phyloP scores from a whole-genome alignment of 2,888 invertebrate species.

The Himalopsyche japonica region DNA sequence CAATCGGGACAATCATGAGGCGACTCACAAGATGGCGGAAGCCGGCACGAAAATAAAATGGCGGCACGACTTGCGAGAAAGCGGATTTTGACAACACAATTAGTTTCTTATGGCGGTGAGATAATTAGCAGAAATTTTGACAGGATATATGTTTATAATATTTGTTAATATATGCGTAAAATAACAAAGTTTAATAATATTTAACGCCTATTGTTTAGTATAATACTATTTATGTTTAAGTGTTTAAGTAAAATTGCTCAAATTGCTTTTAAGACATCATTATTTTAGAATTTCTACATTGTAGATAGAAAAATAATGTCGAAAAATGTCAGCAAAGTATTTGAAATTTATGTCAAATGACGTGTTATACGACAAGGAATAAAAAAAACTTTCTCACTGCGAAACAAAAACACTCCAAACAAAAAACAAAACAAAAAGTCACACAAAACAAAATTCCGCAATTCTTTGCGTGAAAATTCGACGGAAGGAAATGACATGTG shows the following conservation, averaged over 20 bases:
- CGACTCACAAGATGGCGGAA: neutral
- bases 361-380: neutral
- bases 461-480: slow-evolving; percentile 13
- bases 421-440: neutral
- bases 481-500: slow-evolving; percentile 17
- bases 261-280: no score
- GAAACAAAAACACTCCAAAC: neutral
- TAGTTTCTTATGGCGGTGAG: no score
- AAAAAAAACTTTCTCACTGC: neutral
- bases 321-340: neutral
- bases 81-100: no score
- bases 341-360: neutral
- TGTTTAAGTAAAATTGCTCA: no score
- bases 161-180: no score
- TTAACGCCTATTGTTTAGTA: no score
- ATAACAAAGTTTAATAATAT: no score
- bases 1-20: neutral
- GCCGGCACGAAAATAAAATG: neutral
- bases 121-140: no score
- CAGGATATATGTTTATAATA: no score
- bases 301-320: neutral
- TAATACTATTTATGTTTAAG: no score
- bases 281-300: no score
- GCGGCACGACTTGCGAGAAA: neutral
- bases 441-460: neutral